Evolutionary conservation across 1,140 invertebrate genomes (phyloP).

Genomic region (Heliconius hermathena): DNA sequence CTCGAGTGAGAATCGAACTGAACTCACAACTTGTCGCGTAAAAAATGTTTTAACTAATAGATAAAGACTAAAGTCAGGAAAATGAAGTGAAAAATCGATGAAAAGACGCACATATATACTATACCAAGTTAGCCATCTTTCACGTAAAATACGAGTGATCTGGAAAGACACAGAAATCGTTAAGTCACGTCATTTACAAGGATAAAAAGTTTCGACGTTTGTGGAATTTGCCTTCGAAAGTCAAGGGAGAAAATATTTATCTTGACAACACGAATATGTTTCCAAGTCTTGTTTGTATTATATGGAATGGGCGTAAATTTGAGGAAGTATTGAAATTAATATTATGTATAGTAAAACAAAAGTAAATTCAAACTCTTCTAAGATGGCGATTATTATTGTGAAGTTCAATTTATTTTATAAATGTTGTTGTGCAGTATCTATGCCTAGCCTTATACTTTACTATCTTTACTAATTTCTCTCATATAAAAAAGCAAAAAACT

Average conservation of each 20-base stretch:
- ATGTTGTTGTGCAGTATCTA: too few relatives aligned
- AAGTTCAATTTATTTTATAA: too few relatives aligned
- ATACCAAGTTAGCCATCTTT: not conserved
- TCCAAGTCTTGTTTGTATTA: not conserved
- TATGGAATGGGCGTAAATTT: not conserved
- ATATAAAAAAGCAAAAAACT: too few relatives aligned
- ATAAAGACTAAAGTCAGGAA: not conserved
- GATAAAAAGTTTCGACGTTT: constrained; percentile 3
- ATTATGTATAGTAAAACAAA: too few relatives aligned
- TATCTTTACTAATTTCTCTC: too few relatives aligned
- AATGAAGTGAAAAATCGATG: not conserved
- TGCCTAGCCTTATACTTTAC: too few relatives aligned
- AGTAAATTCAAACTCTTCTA: too few relatives aligned
- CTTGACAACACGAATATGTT: constrained; percentile 1
- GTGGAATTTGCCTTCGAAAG: constrained; percentile 8
- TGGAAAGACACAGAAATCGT: not conserved
- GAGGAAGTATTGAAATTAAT: not conserved
- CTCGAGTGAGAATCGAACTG: too few relatives aligned
- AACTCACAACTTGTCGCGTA: too few relatives aligned
- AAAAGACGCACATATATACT: not conserved
- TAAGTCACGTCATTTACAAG: constrained; percentile 4
- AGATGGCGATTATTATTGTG: too few relatives aligned
- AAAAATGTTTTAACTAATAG: too few relatives aligned
- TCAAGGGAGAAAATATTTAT: constrained; percentile 1
- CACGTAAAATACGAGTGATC: not conserved